Evolutionary conservation across 2,797 vertebrate genomes (phyloP).

Genomic region (Rachycentron canadum): DNA sequence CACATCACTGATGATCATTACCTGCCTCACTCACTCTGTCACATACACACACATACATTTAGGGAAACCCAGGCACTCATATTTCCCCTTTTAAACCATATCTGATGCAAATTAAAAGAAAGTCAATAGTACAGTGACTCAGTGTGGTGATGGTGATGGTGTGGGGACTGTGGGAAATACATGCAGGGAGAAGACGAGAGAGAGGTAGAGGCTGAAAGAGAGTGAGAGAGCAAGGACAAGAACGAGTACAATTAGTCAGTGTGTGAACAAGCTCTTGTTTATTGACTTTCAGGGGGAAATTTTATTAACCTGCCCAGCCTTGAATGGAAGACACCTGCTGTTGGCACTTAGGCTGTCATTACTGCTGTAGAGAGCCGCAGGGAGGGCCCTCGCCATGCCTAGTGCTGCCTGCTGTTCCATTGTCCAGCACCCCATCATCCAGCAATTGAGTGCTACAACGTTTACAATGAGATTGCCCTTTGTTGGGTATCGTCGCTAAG

Average conservation of each 20-base stretch:
- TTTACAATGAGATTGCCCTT: slow-evolving; percentile 84
- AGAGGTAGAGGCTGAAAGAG: not conserved
- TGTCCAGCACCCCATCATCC: slow-evolving; percentile 80
- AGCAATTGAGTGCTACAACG: slow-evolving; percentile 80
- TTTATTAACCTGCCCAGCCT: slow-evolving; percentile 85
- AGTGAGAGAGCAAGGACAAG: slow-evolving; percentile 32
- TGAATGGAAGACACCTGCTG: slow-evolving; percentile 89
- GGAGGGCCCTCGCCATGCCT: slow-evolving; percentile 79
- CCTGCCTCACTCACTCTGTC: slow-evolving; percentile 10
- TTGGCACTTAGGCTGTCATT: slow-evolving; percentile 86
- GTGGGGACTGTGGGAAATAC: slow-evolving; percentile 12
- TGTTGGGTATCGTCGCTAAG: slow-evolving; percentile 80
- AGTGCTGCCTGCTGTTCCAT: slow-evolving; percentile 80
- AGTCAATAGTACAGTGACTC: slow-evolving; percentile 12
- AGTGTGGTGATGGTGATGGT: not conserved
- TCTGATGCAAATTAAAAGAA: slow-evolving; percentile 38
- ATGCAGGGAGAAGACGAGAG: slow-evolving; percentile 23
- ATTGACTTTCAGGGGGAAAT: slow-evolving; percentile 85
- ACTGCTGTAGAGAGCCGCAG: slow-evolving; percentile 73
- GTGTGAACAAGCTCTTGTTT: slow-evolving; percentile 86
- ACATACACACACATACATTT: not conserved
- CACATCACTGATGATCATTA: slow-evolving; percentile 34
- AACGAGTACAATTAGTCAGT: slow-evolving; percentile 81
- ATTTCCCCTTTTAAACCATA: slow-evolving; percentile 9
- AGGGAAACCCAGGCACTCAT: slow-evolving; percentile 4